Evolutionary conservation across 2,888 invertebrate species (phyloP).

Genomic region (Macropis europaea): DNA sequence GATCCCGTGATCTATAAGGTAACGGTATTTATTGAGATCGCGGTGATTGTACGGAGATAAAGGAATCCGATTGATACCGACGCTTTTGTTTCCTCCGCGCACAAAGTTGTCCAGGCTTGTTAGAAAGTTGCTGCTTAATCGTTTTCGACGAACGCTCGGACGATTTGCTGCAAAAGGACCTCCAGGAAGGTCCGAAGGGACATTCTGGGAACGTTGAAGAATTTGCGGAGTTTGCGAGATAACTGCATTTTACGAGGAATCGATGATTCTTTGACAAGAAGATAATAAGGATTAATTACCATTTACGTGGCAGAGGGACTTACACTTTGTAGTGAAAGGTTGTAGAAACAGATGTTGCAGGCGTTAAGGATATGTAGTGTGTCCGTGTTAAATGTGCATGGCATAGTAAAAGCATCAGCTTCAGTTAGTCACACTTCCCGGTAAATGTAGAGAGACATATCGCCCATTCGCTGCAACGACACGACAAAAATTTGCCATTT

Average conservation of each 20-base stretch:
- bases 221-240: background rate
- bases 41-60: background rate
- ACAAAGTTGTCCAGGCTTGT: too few relatives aligned
- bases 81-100: slow-evolving; percentile 2
- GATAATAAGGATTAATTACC: background rate
- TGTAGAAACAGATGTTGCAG: too few relatives aligned
- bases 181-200: background rate
- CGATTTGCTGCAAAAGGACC: background rate
- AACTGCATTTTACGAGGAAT: background rate
- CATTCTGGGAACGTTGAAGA: background rate
- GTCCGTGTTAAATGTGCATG: too few relatives aligned
- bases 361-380: too few relatives aligned
- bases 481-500: too few relatives aligned
- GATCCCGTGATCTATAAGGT: slow-evolving; percentile 26
- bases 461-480: too few relatives aligned
- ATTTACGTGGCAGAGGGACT: too few relatives aligned
- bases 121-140: slow-evolving; percentile 27
- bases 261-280: background rate
- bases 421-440: too few relatives aligned
- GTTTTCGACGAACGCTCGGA: background rate
- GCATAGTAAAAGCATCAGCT: too few relatives aligned
- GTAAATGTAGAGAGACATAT: background rate
- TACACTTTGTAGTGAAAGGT: too few relatives aligned
- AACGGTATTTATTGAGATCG: slow-evolving; percentile 20
- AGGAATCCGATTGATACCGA: background rate